Percentiles rank a stretch among this genome's conserved stretches.
Evolutionary conservation across 23 tunicate genomes (phyloP).

Genomic region (Ciona savignyi): DNA sequence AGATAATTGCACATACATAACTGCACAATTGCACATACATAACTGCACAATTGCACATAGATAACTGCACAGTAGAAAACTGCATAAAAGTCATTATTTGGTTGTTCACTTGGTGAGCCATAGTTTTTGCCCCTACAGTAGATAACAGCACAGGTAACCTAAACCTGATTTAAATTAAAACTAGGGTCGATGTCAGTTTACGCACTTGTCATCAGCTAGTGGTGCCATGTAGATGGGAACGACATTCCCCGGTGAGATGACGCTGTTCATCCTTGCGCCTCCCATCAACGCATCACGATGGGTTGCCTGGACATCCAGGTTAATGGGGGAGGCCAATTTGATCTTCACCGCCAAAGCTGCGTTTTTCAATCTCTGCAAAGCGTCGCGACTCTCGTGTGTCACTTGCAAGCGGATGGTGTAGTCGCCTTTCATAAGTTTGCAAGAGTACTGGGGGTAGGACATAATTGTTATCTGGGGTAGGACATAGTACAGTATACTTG

Average conservation of each 20-base stretch:
- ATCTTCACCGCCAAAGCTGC: constrained; percentile 38
- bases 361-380: constrained; percentile 51
- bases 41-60: no score
- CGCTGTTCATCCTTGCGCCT: constrained; percentile 21
- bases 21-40: no score
- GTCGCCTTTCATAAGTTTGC: constrained; percentile 58
- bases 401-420: constrained; percentile 66
- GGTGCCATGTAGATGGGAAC: constrained; percentile 54
- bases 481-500: no score
- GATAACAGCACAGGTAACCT: no score
- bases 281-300: constrained; percentile 80
- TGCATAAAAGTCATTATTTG: no score
- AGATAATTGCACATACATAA: no score
- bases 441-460: constrained; percentile 68
- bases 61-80: no score
- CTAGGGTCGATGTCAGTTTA: no score
- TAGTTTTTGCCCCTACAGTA: no score
- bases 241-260: constrained; percentile 21
- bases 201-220: constrained; percentile 67
- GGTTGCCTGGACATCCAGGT: constrained; percentile 41
- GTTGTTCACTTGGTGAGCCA: no score
- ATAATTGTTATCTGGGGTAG: no score
- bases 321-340: constrained; percentile 45
- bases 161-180: no score
- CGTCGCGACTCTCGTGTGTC: constrained; percentile 52